phyloP scores from a whole-genome alignment of 2,888 invertebrate genomes.

The Amblyteles armatorius region DNA sequence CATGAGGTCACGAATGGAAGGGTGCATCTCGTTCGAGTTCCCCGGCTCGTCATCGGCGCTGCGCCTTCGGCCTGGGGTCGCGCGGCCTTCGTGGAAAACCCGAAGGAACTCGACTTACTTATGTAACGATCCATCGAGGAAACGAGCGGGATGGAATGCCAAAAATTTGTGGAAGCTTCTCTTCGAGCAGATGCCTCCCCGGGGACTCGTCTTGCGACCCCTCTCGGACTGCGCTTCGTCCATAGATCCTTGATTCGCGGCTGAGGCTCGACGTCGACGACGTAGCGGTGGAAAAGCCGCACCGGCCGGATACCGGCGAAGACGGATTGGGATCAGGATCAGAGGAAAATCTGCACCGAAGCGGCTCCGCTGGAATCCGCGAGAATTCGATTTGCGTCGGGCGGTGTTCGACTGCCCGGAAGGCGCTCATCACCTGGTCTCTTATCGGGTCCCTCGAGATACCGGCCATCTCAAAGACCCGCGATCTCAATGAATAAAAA shows the following conservation, averaged over 20 bases:
- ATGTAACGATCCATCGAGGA: slow-evolving; percentile 45
- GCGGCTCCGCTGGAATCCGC: neutral
- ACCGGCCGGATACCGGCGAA: neutral
- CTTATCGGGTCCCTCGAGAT: slow-evolving; percentile 15
- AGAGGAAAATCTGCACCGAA: neutral
- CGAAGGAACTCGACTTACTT: slow-evolving; percentile 51
- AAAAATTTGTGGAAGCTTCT: slow-evolving; percentile 70
- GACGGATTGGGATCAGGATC: slow-evolving; percentile 1
- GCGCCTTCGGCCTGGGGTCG: slow-evolving; percentile 1
- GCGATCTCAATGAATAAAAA: neutral
- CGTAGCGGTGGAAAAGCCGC: neutral
- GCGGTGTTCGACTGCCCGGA: neutral
- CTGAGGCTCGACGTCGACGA: slow-evolving; percentile 11
- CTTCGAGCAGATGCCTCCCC: slow-evolving; percentile 78
- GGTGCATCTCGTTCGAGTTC: slow-evolving; percentile 48
- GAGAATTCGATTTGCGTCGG: slow-evolving; percentile 32
- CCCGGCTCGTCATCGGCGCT: neutral
- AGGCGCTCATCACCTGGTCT: slow-evolving; percentile 5
- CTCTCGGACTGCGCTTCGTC: slow-evolving; percentile 11
- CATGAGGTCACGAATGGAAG: slow-evolving; percentile 73
- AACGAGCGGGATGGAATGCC: neutral
- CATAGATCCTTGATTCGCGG: slow-evolving; percentile 34
- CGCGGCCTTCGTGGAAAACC: neutral
- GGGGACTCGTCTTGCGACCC: slow-evolving; percentile 67
- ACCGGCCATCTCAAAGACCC: neutral